Conservation (phyloP, 2,888 invertebrate species). For the Galerucella nymphaeae region DNA sequence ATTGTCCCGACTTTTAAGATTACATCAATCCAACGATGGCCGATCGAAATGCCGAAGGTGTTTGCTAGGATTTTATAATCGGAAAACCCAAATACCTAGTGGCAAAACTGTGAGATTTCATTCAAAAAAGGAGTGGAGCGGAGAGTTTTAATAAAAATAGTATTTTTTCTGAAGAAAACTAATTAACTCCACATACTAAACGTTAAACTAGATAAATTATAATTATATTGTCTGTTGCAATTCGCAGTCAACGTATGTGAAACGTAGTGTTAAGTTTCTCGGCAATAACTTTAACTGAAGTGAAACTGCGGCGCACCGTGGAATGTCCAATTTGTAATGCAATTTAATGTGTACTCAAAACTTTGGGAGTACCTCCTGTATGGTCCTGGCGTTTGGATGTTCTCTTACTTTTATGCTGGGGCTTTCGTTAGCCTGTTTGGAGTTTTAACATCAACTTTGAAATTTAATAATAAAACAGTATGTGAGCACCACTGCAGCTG, state of each 20-base stretch:
- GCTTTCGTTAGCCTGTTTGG: constrained; percentile 20
- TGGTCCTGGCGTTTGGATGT: constrained; percentile 33
- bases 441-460: constrained; percentile 17
- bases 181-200: constrained; percentile 38
- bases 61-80: constrained; percentile 45
- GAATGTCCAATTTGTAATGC: constrained; percentile 44
- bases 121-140: constrained; percentile 31
- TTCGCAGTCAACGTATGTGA: constrained; percentile 38
- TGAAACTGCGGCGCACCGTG: constrained; percentile 36
- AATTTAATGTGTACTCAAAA: constrained; percentile 43
- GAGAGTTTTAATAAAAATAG: background rate
- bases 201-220: constrained; percentile 39
- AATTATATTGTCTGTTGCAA: constrained; percentile 42
- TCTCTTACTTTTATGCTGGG: constrained; percentile 22
- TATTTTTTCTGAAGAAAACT: constrained; percentile 23
- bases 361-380: constrained; percentile 23
- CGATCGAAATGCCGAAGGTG: constrained; percentile 34
- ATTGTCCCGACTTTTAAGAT: constrained; percentile 39
- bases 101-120: constrained; percentile 34
- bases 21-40: constrained; percentile 39
- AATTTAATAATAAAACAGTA: constrained; percentile 22
- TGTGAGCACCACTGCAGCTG: background rate
- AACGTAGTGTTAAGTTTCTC: constrained; percentile 44
- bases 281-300: constrained; percentile 42
- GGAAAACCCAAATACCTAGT: constrained; percentile 22